Conservation (phyloP, 2,888 invertebrate genomes). For the Netelia fuscicornis region DNA sequence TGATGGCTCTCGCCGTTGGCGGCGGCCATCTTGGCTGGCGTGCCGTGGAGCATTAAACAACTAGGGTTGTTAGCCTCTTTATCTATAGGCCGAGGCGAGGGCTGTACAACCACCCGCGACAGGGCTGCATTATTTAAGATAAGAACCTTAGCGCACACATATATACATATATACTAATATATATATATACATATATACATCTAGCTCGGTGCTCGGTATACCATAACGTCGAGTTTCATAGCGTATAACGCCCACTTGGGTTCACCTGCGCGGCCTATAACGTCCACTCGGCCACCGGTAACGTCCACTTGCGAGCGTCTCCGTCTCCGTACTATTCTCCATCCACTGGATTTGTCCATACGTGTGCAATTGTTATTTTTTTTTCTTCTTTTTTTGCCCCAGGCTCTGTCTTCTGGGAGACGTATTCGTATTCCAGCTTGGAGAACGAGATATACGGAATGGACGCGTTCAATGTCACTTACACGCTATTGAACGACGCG, state of each 20-base stretch:
- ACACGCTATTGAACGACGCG: conserved; percentile 41
- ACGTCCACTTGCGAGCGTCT: conserved; percentile 50
- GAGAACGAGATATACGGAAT: conserved; percentile 9
- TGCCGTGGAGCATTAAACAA: conserved; percentile 79
- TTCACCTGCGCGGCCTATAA: conserved; percentile 9
- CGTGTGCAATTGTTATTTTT: not conserved
- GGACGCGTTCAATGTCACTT: conserved; percentile 53
- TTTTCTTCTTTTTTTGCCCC: not conserved
- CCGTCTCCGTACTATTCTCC: conserved; percentile 34
- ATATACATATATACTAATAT: conserved; percentile 42
- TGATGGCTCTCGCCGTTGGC: conserved; percentile 73
- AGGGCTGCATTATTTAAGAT: conserved; percentile 78
- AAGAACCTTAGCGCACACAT: conserved; percentile 62
- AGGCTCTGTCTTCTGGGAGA: not conserved
- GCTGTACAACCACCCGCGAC: conserved; percentile 70
- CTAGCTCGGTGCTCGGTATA: not conserved
- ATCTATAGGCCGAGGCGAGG: conserved; percentile 72
- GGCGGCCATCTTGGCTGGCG: conserved; percentile 78
- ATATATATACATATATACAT: conserved; percentile 17
- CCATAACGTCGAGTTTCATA: conserved; percentile 19
- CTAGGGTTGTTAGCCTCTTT: conserved; percentile 80
- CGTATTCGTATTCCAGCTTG: not conserved
- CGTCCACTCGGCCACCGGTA: conserved; percentile 42
- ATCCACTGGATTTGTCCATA: conserved; percentile 15
- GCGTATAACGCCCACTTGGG: conserved; percentile 32